phyloP scores from a whole-genome alignment of 2,888 invertebrate species.

The Nemoura dubitans region DNA sequence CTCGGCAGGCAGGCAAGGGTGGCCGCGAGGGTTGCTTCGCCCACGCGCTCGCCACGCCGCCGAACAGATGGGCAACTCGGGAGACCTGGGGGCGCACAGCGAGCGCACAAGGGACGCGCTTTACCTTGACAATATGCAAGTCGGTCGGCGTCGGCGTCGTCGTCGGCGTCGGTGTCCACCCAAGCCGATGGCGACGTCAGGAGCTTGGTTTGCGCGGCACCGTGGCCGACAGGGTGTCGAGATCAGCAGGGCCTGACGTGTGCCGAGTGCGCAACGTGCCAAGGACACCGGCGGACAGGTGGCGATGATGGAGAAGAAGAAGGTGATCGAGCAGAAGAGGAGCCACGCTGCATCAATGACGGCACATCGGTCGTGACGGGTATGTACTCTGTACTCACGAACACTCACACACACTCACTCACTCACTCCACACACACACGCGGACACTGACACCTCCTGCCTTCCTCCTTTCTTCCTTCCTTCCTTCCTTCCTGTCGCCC shows the following conservation, averaged over 20 bases:
- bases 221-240: neutral
- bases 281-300: neutral
- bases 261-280: neutral
- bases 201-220: neutral
- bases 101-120: neutral
- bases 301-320: conserved; percentile 18
- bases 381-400: neutral
- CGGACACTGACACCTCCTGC: neutral
- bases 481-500: neutral
- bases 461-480: neutral
- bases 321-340: neutral
- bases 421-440: conserved; percentile 14
- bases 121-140: conserved; percentile 16
- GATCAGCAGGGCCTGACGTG: too few relatives aligned
- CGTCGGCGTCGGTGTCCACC: neutral
- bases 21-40: neutral
- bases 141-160: neutral
- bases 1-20: too few relatives aligned
- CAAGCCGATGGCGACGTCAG: conserved; percentile 1
- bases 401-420: neutral
- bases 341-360: conserved; percentile 14
- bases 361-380: conserved; percentile 19
- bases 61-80: neutral
- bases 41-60: neutral
- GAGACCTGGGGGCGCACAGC: neutral